Conservation (phyloP, 2,888 invertebrate species). For the Atethmia centrago region DNA sequence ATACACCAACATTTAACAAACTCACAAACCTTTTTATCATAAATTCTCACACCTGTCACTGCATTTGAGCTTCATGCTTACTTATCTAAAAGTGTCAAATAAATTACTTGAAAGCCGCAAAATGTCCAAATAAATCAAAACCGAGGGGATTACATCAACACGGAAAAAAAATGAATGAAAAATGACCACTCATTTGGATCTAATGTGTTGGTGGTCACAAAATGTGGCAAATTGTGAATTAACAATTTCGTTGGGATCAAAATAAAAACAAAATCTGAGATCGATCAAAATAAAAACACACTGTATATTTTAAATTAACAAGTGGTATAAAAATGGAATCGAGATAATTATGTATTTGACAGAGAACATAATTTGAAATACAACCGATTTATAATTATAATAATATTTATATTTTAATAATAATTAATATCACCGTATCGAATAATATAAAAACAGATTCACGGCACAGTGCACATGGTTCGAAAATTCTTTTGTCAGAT, state of each 20-base stretch:
- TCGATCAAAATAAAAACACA: not conserved
- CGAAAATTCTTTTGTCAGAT: constrained; percentile 49
- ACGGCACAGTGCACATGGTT: constrained; percentile 64
- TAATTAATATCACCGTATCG: constrained; percentile 56
- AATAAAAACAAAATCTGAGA: not conserved
- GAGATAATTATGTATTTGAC: not conserved
- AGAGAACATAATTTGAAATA: constrained; percentile 51
- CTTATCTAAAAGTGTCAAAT: constrained; percentile 36
- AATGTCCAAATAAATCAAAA: constrained; percentile 42
- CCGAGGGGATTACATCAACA: constrained; percentile 9
- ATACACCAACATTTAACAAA: not conserved
- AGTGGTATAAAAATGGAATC: not conserved
- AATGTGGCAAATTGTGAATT: not conserved
- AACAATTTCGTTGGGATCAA: not conserved
- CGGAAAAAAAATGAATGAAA: not conserved
- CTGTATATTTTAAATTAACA: not conserved
- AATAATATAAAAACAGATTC: constrained; percentile 57
- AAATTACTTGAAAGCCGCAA: constrained; percentile 42
- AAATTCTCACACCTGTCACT: constrained; percentile 28
- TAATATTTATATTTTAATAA: constrained; percentile 54
- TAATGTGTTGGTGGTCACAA: not conserved
- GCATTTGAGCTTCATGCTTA: constrained; percentile 21
- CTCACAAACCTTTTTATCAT: not conserved
- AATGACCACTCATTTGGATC: constrained; percentile 20
- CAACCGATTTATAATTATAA: constrained; percentile 40